phyloP scores from a whole-genome alignment of 2,888 invertebrate species.

The Muschampia plurimacula region DNA sequence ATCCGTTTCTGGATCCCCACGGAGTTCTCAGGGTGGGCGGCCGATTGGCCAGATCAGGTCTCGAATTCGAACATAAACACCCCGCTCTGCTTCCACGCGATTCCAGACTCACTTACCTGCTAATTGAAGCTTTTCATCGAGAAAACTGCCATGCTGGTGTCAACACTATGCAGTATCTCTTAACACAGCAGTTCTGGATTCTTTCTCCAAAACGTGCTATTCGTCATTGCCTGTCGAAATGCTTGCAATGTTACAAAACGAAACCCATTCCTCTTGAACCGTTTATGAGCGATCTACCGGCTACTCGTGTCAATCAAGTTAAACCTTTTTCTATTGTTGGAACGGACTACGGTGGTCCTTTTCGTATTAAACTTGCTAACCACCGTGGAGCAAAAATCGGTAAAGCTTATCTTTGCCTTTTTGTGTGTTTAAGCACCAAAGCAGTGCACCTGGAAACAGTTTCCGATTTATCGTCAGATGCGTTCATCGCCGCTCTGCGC shows the following conservation, averaged over 20 bases:
- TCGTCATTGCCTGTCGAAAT: not conserved
- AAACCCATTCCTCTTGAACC: slow-evolving; percentile 4
- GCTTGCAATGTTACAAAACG: not conserved
- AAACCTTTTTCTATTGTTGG: not conserved
- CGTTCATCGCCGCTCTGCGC: slow-evolving; percentile 18
- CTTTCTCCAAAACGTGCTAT: not conserved
- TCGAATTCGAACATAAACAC: slow-evolving; percentile 11
- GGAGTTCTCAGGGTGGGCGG: slow-evolving; percentile 20
- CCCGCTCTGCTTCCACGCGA: slow-evolving; percentile 7
- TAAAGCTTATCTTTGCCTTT: slow-evolving; percentile 7
- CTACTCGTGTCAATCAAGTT: not conserved
- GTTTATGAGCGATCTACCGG: slow-evolving; percentile 3
- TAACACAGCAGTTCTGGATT: slow-evolving; percentile 2
- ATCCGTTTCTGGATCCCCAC: slow-evolving; percentile 9
- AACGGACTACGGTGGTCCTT: slow-evolving; percentile 7
- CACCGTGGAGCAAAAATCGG: not conserved
- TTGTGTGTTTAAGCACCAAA: slow-evolving; percentile 9
- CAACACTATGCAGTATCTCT: slow-evolving; percentile 1
- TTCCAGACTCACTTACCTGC: not conserved
- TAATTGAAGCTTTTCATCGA: not conserved
- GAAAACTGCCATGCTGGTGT: slow-evolving; percentile 3
- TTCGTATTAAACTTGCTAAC: not conserved
- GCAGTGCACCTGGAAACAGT: slow-evolving; percentile 5
- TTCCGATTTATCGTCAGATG: slow-evolving; percentile 16
- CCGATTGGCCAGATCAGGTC: not conserved